Evolutionary conservation across 2,797 vertebrate species (phyloP).

Genomic region (Oryzias sinensis): DNA sequence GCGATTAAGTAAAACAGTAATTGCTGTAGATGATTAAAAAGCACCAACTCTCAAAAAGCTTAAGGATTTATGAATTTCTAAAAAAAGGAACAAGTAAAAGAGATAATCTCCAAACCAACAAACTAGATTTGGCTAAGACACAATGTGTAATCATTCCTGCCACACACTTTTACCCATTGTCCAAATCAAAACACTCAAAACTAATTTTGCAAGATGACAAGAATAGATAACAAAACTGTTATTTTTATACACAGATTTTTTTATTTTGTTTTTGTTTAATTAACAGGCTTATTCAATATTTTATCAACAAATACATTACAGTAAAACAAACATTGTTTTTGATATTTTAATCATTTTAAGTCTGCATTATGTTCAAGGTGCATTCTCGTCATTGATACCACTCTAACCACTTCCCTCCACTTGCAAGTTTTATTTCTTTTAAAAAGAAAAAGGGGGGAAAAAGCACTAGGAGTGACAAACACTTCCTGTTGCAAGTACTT

Average conservation of each 20-base stretch:
- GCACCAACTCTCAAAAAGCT: no score
- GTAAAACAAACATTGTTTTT: not conserved
- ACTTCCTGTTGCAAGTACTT: constrained; percentile 15
- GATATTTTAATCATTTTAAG: not conserved
- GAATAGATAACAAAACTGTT: not conserved
- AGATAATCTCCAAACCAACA: no score
- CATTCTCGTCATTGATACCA: constrained; percentile 1
- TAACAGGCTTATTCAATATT: constrained; percentile 7
- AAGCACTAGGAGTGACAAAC: constrained; percentile 21
- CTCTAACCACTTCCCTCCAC: constrained; percentile 1
- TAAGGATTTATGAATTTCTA: no score
- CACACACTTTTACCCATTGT: no score
- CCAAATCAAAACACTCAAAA: no score
- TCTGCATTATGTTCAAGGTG: not conserved
- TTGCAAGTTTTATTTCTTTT: constrained; percentile 12
- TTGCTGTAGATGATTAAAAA: no score
- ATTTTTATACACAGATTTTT: not conserved
- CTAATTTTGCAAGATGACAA: no score
- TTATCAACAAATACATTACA: not conserved
- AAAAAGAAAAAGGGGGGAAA: not conserved
- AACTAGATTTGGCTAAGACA: no score
- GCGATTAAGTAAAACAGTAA: no score
- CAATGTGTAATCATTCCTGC: no score
- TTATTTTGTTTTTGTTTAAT: no score
- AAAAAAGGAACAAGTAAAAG: no score